Conservation (phyloP, 2,797 vertebrate genomes). For the Lophotriccus pileatus region DNA sequence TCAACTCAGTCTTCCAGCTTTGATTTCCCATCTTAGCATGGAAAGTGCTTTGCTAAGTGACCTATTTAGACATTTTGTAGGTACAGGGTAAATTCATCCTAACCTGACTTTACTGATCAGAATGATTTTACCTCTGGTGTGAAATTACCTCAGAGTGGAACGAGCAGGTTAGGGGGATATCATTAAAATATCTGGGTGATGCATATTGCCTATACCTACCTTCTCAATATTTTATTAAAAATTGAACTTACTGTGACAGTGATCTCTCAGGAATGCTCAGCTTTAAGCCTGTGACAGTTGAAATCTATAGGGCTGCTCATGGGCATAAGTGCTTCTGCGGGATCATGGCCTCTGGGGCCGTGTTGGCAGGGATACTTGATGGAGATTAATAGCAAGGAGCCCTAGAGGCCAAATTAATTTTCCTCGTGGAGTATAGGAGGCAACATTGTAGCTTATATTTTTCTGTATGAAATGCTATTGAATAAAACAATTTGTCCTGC, state of each 20-base stretch:
- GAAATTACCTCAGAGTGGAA: neutral
- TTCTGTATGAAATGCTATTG: neutral
- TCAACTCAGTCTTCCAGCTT: neutral
- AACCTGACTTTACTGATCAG: neutral
- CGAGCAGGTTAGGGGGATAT: neutral
- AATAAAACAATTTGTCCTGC: constrained; percentile 37
- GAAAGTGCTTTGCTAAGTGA: neutral
- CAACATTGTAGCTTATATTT: neutral
- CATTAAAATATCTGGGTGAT: neutral
- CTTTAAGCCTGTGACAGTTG: neutral
- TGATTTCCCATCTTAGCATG: neutral
- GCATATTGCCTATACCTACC: neutral
- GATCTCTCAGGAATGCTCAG: neutral
- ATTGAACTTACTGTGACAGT: neutral
- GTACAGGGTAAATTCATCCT: neutral
- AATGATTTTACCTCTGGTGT: neutral
- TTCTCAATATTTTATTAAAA: constrained; percentile 10
- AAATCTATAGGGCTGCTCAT: neutral
- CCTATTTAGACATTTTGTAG: neutral
- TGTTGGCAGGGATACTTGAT: neutral
- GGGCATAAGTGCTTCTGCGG: neutral
- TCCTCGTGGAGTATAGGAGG: neutral
- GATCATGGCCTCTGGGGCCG: neutral
- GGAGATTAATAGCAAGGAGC: constrained; percentile 30
- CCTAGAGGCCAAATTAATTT: constrained; percentile 47